Conservation (phyloP, 2,888 invertebrate genomes). For the Steinernema scapterisci region DNA sequence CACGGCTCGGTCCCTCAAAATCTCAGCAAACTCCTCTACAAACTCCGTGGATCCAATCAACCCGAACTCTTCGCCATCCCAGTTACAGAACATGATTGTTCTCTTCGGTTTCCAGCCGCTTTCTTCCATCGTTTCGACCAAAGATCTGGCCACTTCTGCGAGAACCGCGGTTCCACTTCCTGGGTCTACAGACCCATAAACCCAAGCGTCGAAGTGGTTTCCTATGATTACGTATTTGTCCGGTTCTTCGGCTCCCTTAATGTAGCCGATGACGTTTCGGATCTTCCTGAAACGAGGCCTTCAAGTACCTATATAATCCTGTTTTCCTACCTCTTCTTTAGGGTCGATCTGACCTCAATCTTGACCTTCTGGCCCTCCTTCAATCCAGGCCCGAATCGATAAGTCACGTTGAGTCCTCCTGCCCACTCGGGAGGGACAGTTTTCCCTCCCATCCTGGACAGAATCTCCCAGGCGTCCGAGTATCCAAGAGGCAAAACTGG, state of each 20-base stretch:
- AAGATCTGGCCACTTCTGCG: slow-evolving; percentile 69
- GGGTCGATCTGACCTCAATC: slow-evolving; percentile 52
- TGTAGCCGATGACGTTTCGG: slow-evolving; percentile 68
- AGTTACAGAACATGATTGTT: slow-evolving; percentile 69
- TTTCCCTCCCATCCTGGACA: slow-evolving; percentile 61
- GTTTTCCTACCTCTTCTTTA: slow-evolving; percentile 49
- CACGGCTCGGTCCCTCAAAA: slow-evolving; percentile 68
- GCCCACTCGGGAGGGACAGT: slow-evolving; percentile 68
- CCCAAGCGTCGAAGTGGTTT: slow-evolving; percentile 73
- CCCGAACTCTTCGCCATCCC: slow-evolving; percentile 71
- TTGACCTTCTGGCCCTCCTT: slow-evolving; percentile 46
- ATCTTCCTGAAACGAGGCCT: slow-evolving; percentile 44
- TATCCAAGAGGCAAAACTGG: slow-evolving; percentile 70
- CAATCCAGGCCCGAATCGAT: slow-evolving; percentile 68
- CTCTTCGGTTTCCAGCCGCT: slow-evolving; percentile 70
- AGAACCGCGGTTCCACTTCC: slow-evolving; percentile 71
- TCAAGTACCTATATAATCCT: neutral
- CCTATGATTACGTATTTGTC: slow-evolving; percentile 72
- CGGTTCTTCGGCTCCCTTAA: slow-evolving; percentile 68
- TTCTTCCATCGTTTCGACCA: slow-evolving; percentile 57
- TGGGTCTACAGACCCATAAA: slow-evolving; percentile 70
- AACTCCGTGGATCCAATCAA: slow-evolving; percentile 70
- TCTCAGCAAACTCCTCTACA: slow-evolving; percentile 68
- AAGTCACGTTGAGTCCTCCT: slow-evolving; percentile 63
- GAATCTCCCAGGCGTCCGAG: slow-evolving; percentile 67